Evolutionary conservation across 2,113 vertebrate species (phyloP).

Genomic region (Galbula dea): DNA sequence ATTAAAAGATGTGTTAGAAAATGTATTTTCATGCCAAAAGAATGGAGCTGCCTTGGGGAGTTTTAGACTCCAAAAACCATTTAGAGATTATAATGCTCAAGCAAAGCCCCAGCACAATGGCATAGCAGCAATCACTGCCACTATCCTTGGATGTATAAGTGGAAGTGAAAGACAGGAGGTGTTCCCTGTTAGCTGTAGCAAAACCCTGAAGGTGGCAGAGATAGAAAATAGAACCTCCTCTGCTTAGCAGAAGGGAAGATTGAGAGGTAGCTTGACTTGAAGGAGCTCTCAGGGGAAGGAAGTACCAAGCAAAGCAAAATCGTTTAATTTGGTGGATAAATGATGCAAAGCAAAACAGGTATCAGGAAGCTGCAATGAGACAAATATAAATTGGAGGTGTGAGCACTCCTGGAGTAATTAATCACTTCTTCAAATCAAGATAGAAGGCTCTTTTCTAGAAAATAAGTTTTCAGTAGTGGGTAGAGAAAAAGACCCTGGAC

Average conservation of each 20-base stretch:
- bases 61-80: not conserved
- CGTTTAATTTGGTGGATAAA: conserved; percentile 2
- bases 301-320: not conserved
- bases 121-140: not conserved
- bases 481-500: not conserved
- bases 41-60: not conserved
- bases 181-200: not conserved
- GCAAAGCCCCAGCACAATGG: not conserved
- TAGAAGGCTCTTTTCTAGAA: not conserved
- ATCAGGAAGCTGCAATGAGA: not conserved
- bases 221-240: not conserved
- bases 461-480: not conserved
- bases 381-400: not conserved
- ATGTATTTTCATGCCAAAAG: not conserved
- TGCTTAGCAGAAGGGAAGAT: not conserved
- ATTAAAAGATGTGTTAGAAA: conserved; percentile 6
- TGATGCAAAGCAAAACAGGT: not conserved
- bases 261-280: not conserved
- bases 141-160: not conserved
- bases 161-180: not conserved
- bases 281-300: not conserved
- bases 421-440: not conserved
- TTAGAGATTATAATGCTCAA: not conserved
- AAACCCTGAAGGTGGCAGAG: not conserved
- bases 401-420: not conserved